Conservation (phyloP, 2,888 invertebrate species). For the Lamproptera curius region DNA sequence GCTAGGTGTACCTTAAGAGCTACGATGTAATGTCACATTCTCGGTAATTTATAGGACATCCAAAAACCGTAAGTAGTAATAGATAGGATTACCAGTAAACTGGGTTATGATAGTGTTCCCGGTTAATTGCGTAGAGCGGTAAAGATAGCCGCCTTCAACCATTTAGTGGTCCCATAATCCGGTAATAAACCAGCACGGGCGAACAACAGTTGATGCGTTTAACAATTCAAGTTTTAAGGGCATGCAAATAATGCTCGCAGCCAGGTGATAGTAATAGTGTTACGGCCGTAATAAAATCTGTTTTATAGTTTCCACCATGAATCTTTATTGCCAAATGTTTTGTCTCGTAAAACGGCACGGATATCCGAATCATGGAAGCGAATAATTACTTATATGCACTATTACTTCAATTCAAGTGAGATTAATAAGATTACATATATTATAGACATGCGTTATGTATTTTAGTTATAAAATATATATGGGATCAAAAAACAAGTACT, state of each 20-base stretch:
- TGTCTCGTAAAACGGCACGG: not conserved
- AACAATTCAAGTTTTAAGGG: slow-evolving; percentile 32
- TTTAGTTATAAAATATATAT: too few species aligned
- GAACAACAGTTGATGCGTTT: slow-evolving; percentile 21
- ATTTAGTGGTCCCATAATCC: slow-evolving; percentile 3
- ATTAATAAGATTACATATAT: too few species aligned
- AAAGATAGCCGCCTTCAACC: slow-evolving; percentile 11
- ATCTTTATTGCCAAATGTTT: slow-evolving; percentile 20
- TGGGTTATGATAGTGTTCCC: not conserved
- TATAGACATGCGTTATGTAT: too few species aligned
- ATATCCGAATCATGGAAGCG: not conserved
- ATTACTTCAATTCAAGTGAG: too few species aligned
- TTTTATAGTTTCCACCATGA: slow-evolving; percentile 18
- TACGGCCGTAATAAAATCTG: slow-evolving; percentile 29
- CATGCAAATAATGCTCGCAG: slow-evolving; percentile 23
- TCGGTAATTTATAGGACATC: not conserved
- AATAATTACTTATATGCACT: too few species aligned
- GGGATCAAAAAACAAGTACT: too few species aligned
- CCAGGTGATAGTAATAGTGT: slow-evolving; percentile 31
- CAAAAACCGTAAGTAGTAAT: not conserved
- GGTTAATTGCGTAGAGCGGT: slow-evolving; percentile 2
- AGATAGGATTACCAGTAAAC: not conserved
- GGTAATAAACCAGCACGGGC: slow-evolving; percentile 12
- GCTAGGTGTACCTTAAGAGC: not conserved
- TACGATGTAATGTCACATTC: not conserved